Base-by-base conservation (phyloP, 2,113 vertebrate species). In the Alligator mississippiensis region DNA sequence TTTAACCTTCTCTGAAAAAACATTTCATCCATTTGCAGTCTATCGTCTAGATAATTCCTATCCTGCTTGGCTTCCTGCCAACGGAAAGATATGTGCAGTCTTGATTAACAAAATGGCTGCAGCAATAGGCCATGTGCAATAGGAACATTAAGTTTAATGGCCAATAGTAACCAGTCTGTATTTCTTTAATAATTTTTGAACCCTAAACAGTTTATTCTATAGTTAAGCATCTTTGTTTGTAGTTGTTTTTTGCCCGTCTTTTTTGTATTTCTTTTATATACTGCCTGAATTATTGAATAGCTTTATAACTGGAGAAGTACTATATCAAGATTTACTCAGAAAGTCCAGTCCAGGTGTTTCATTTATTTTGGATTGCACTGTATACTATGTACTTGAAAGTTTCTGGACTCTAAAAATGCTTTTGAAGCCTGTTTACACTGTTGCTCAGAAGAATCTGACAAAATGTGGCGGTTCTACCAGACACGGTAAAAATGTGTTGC, bases 1-100 rank as follows among this genome's bases (percentile, higher is more conserved):
- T 91, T 86, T 92, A 95, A 90, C 94, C 89, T 87, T 28, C 54
- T 92, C 85, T 96, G 96, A 91, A 95, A 94, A 95, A 96, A 92
- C 88, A 94, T 38, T 80, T 92, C 81, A 94, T 95, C 95, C 93
- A 93, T 93, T 95, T 87, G 79, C 68, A 38, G 57, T 78, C 85
- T 96, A 93, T 96, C 87, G 0, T 74, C 8, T 14, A 87, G 96
- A 95, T 96, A 96, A 92, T 91, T 89, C 93, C 94, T 93, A 95
- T 96, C 95, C 81, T 95, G 77, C 87, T 88, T 94, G 95, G 93
- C 96, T 93, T 86, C 83, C 88, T 0, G 81, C 95, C 95, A 90
- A 34, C 83, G 83, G 96, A 95, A 97, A 96, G 85, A 92, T 89
- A 82, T 96, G 94, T 88, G 92, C 90, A 85, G 88, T 75, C 16